Evolutionary conservation across 2,888 invertebrate species (phyloP), one percentile per base, ranked within the genome.

Genomic region (Drosophila nigritarsus): DNA sequence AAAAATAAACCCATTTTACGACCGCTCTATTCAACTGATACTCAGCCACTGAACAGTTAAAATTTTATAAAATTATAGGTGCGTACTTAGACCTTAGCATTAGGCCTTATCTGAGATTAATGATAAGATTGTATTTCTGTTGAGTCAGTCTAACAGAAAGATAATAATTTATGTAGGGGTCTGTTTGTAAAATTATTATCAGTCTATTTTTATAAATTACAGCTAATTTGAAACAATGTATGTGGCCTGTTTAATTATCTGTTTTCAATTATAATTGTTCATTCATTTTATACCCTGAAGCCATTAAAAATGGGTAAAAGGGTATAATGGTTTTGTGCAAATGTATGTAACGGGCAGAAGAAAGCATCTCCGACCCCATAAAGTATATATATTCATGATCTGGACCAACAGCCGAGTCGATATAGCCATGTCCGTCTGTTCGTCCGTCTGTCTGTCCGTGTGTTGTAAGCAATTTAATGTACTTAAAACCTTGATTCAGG

Each of bases 1-100:
- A 32, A 40, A 5, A 18, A 29, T n/a, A 79, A n/a, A 7, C 3
- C 68, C 78, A 78, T 78, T 56, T 24, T n/a, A 32, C 24, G 27
- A 24, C 20, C 30, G 32, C 9, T 36, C n/a, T 1, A 0, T 8
- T 8, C 24, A 20, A 62, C 0, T 54, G 18, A 5, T 6, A 24
- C 3, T 18, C n/a, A n/a, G 18, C 29, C 30, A 72, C 59, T 69
- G 20, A 77, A 32, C 13, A 42, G 9, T 7, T 15, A 34, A 27
- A 27, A 13, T 11, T 3, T 29, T 15, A 5, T 2, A 13, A 27
- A 42, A 20, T 29, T 15, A 15, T 40, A 15, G 49, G 30, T 34
- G 50, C 13, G 11, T 9, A 32, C 1, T 32, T 40, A 54, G 38
- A 58, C 40, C 0, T 38, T 59, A 13, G 15, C 36, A 29, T 7